phyloP scores from a whole-genome alignment of 2,888 invertebrate species.

The Bugula neritina region DNA sequence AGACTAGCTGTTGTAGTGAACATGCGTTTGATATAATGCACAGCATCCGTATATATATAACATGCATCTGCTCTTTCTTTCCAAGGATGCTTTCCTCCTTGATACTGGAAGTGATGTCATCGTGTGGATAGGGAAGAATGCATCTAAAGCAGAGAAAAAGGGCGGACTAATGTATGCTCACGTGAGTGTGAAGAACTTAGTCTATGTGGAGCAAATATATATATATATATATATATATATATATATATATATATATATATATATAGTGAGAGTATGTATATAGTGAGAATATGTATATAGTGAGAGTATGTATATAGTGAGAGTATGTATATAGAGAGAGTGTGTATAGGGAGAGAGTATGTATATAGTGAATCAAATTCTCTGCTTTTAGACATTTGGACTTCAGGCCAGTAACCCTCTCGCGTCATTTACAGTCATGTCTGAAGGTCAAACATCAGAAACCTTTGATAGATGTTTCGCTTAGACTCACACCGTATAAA shows the following conservation, averaged over 20 bases:
- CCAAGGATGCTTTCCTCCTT: constrained; percentile 49
- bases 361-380: too few relatives aligned
- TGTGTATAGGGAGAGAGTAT: too few relatives aligned
- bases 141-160: constrained; percentile 42
- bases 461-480: neutral
- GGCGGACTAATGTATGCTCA: constrained; percentile 51
- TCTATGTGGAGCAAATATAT: too few relatives aligned
- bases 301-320: too few relatives aligned
- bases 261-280: too few relatives aligned
- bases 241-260: neutral
- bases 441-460: constrained; percentile 15
- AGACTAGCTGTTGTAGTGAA: neutral
- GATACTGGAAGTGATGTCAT: constrained; percentile 42
- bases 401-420: constrained; percentile 16
- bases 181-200: too few relatives aligned
- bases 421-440: constrained; percentile 20
- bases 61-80: too few relatives aligned
- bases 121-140: constrained; percentile 48
- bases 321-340: too few relatives aligned
- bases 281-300: too few relatives aligned
- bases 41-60: neutral
- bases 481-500: neutral
- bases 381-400: constrained; percentile 26
- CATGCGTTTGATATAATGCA: neutral
- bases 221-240: neutral